Percentiles rank a stretch among this genome's conserved stretches.
phyloP scores from a whole-genome alignment of 2,113 vertebrate species.

The Gasterosteus aculeatus region DNA sequence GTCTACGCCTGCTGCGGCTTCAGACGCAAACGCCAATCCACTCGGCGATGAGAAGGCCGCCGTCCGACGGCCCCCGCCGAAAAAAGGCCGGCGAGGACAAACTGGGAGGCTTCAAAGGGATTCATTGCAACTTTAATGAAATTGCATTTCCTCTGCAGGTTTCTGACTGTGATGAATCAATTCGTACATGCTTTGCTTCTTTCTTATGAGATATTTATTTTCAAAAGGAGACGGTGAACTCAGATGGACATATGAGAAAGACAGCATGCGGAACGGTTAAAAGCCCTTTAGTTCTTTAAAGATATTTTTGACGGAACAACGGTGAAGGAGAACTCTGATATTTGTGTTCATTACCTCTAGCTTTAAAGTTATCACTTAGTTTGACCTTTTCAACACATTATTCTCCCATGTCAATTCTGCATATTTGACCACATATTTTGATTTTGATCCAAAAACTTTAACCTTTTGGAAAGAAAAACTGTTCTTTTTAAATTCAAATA shows the following conservation, averaged over 20 bases:
- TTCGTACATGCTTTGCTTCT: slow-evolving; percentile 51
- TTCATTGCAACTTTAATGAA: slow-evolving; percentile 48
- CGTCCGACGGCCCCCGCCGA: slow-evolving; percentile 63
- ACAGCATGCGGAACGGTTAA: neutral
- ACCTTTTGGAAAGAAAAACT: too few relatives aligned
- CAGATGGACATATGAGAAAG: neutral
- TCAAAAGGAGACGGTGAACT: slow-evolving; percentile 32
- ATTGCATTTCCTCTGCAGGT: slow-evolving; percentile 67
- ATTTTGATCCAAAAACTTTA: neutral
- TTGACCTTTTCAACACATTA: neutral
- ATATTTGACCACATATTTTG: neutral
- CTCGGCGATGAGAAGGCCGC: slow-evolving; percentile 73
- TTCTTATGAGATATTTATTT: slow-evolving; percentile 60
- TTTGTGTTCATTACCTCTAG: neutral
- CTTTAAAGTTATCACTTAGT: neutral
- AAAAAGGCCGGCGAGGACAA: slow-evolving; percentile 22
- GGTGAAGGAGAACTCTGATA: neutral
- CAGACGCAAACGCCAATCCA: slow-evolving; percentile 80
- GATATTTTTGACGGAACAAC: neutral
- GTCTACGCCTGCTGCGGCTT: slow-evolving; percentile 54
- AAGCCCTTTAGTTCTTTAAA: neutral
- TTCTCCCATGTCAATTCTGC: neutral
- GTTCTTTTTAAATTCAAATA: neutral
- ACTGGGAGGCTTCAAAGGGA: slow-evolving; percentile 57
- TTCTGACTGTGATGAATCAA: slow-evolving; percentile 59